A percentile compares a stretch with the other conserved stretches of the same genome.
Evolutionary conservation across 2,797 vertebrate species (phyloP).

Genomic region (Anguilla marmorata): DNA sequence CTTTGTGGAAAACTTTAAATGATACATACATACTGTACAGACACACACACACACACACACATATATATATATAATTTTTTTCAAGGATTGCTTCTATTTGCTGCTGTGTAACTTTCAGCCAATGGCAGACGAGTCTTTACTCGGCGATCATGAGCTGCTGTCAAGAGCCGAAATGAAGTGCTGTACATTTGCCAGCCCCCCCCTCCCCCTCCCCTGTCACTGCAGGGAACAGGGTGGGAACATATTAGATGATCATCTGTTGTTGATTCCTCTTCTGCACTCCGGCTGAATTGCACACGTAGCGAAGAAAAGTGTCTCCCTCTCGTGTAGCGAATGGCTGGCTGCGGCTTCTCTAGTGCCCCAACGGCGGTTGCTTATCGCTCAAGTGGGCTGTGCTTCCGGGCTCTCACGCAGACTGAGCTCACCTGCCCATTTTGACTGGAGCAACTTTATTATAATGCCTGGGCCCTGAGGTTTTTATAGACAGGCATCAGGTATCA

Average conservation of each 20-base stretch:
- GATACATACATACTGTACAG: too few relatives aligned
- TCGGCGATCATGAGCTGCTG: too few relatives aligned
- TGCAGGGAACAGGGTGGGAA: background rate
- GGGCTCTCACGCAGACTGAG: background rate
- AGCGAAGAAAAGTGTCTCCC: background rate
- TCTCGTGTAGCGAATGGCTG: background rate
- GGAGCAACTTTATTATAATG: background rate
- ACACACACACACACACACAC: too few relatives aligned
- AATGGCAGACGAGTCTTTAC: background rate
- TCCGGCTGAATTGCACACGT: background rate
- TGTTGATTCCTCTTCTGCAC: background rate
- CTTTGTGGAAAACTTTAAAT: too few relatives aligned
- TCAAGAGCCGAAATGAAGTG: too few relatives aligned
- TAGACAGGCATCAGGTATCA: background rate
- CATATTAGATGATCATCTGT: background rate
- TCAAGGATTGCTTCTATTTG: background rate
- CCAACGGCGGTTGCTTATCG: background rate
- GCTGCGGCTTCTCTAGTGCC: background rate
- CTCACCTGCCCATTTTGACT: background rate
- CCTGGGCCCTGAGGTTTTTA: background rate
- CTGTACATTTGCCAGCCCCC: too few relatives aligned
- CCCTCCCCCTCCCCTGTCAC: background rate
- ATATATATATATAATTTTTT: background rate
- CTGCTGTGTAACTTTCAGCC: background rate
- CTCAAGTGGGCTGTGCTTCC: background rate